These are phyloP conservation scores for Formica exsecta DNA, from an alignment of 1,140 invertebrate species.

Conservation along the genomic window DNA sequence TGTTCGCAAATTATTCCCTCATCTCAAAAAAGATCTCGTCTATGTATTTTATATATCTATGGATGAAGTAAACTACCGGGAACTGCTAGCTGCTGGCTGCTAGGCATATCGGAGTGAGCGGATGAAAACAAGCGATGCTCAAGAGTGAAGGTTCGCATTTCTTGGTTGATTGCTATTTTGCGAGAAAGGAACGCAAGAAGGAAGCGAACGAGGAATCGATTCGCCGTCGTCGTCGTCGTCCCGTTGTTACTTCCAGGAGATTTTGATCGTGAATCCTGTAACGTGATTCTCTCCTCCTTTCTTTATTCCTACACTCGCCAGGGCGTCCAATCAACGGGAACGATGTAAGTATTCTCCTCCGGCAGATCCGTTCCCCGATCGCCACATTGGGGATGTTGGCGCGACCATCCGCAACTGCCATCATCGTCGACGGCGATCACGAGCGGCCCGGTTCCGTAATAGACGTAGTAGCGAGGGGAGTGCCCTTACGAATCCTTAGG, in stretches of 20 bases:
- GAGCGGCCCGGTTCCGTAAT: constrained; percentile 38
- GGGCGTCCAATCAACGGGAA: neutral
- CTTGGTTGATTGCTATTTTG: constrained; percentile 1
- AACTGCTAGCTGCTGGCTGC: neutral
- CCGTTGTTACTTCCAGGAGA: neutral
- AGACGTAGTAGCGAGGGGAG: constrained; percentile 34
- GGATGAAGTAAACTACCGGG: neutral
- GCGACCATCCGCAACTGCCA: constrained; percentile 41
- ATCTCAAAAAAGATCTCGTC: too few relatives aligned
- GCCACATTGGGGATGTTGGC: constrained; percentile 70
- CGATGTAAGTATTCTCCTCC: constrained; percentile 6
- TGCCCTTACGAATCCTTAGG: constrained; percentile 67
- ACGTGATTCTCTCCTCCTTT: neutral
- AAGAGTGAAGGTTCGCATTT: constrained; percentile 22
- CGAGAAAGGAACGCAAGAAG: neutral
- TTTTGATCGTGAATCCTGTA: constrained; percentile 5
- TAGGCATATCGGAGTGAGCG: neutral
- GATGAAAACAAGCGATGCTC: constrained; percentile 71
- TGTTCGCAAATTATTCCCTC: too few relatives aligned
- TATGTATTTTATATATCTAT: too few relatives aligned
- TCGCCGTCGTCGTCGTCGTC: neutral
- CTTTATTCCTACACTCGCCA: neutral
- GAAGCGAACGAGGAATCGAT: constrained; percentile 4
- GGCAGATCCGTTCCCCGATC: neutral
- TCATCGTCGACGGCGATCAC: constrained; percentile 50